Evolutionary conservation across 1,140 invertebrate genomes (phyloP).

Genomic region (Drosophila sproati): DNA sequence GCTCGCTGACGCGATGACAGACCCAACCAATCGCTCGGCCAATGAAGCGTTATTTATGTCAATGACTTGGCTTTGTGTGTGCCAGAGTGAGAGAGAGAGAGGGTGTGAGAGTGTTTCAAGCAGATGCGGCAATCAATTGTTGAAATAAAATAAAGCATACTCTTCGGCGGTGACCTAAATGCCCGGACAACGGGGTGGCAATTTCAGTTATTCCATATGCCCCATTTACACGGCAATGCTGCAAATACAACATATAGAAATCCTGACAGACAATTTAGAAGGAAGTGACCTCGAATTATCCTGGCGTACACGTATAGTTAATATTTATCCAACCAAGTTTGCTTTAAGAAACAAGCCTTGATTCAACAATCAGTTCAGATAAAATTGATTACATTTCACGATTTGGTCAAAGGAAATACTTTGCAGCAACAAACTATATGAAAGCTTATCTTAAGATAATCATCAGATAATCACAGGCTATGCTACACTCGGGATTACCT

Average conservation of each 20-base stretch:
- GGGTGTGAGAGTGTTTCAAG: slow-evolving; percentile 21
- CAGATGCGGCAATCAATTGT: slow-evolving; percentile 47
- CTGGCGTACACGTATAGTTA: no score
- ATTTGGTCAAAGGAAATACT: no score
- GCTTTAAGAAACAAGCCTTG: no score
- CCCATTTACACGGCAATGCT: slow-evolving; percentile 23
- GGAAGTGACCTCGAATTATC: no score
- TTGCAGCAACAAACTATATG: no score
- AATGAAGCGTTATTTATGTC: slow-evolving; percentile 73
- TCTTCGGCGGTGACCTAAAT: slow-evolving; percentile 72
- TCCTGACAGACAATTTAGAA: no score
- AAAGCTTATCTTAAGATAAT: no score
- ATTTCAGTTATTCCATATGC: slow-evolving; percentile 27
- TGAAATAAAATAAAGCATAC: slow-evolving; percentile 69
- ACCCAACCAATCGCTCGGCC: slow-evolving; percentile 24
- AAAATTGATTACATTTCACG: no score
- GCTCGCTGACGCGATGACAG: slow-evolving; percentile 35
- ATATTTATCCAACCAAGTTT: no score
- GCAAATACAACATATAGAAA: not conserved
- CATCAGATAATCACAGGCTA: no score
- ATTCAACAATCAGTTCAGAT: no score
- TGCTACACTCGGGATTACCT: no score
- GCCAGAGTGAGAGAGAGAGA: slow-evolving; percentile 1
- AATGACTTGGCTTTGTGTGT: slow-evolving; percentile 54
- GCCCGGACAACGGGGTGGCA: slow-evolving; percentile 49